phyloP scores from a whole-genome alignment of 2,888 invertebrate species.

The Ormyrus labotus region DNA sequence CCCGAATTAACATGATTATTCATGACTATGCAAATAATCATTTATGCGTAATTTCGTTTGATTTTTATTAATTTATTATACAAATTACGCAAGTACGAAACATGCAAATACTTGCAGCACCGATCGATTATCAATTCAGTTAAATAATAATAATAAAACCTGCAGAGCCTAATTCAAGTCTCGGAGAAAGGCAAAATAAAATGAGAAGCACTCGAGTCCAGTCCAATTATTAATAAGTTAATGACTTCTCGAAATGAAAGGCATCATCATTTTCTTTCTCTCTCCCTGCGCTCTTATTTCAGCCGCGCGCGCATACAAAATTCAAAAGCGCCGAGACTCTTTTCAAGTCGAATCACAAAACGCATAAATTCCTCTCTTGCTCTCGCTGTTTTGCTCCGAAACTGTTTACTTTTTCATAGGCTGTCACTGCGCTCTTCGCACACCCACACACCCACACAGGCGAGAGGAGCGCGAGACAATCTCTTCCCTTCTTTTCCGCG shows the following conservation, averaged over 20 bases:
- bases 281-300: background rate
- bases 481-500: background rate
- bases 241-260: too few species aligned
- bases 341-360: slow-evolving; percentile 40
- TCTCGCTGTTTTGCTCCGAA: background rate
- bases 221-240: too few species aligned
- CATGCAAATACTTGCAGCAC: too few species aligned
- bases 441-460: background rate
- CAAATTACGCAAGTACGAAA: too few species aligned
- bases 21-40: background rate
- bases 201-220: too few species aligned
- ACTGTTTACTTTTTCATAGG: slow-evolving; percentile 49
- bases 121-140: too few species aligned
- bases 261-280: too few species aligned
- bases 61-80: too few species aligned
- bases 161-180: too few species aligned
- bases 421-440: slow-evolving; percentile 8
- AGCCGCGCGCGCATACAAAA: slow-evolving; percentile 6
- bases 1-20: slow-evolving; percentile 1
- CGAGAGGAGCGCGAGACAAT: slow-evolving; percentile 25
- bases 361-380: slow-evolving; percentile 38
- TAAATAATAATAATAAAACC: too few species aligned
- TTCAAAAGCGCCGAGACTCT: slow-evolving; percentile 30
- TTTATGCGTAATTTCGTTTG: background rate
- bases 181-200: too few species aligned